Conservation (phyloP, 2,888 invertebrate genomes). For the Alcis repandata region DNA sequence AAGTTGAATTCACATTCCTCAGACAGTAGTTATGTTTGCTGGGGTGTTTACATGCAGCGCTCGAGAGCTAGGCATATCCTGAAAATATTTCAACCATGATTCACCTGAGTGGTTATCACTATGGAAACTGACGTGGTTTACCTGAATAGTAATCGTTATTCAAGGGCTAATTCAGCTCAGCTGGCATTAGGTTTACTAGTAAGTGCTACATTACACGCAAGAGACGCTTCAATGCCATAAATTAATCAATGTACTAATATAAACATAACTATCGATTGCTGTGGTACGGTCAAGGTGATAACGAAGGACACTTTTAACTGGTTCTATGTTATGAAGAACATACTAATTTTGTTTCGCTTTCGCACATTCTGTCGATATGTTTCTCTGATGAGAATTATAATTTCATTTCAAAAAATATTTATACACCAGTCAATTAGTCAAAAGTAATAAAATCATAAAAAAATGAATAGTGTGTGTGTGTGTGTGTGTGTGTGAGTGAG, state of each 20-base stretch:
- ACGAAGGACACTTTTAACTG: conserved; percentile 1
- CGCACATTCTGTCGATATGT: too few relatives aligned
- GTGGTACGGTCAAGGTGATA: conserved; percentile 10
- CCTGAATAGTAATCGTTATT: not conserved
- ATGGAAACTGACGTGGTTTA: too few relatives aligned
- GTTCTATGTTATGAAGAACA: too few relatives aligned
- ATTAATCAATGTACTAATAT: conserved; percentile 10
- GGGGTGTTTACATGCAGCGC: not conserved
- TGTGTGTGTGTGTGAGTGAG: too few relatives aligned
- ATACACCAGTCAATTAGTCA: too few relatives aligned
- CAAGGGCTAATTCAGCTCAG: not conserved
- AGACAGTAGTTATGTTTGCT: not conserved
- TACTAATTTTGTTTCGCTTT: not conserved
- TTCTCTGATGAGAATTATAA: too few relatives aligned
- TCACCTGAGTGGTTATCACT: too few relatives aligned
- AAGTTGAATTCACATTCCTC: conserved; percentile 3
- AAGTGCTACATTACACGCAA: conserved; percentile 8
- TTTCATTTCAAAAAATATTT: too few relatives aligned
- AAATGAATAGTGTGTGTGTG: too few relatives aligned
- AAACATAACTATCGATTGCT: conserved; percentile 8
- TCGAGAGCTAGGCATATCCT: not conserved
- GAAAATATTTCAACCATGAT: conserved; percentile 7
- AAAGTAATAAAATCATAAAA: too few relatives aligned
- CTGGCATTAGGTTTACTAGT: not conserved
- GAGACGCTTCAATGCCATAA: conserved; percentile 7